phyloP scores from a whole-genome alignment of 2,888 invertebrate species.

The Tenthredo amoena region DNA sequence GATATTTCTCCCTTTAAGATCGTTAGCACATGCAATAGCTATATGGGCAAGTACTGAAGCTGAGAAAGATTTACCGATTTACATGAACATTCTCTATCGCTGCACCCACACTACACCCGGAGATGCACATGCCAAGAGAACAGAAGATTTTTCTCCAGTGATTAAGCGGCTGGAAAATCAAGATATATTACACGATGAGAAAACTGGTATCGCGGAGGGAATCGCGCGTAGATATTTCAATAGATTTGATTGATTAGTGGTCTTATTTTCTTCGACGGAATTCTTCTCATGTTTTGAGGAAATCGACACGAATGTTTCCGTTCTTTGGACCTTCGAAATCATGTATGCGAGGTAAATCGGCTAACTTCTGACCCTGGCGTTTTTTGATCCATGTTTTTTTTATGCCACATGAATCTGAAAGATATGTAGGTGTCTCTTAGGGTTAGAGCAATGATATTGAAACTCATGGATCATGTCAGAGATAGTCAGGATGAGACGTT shows the following conservation, averaged over 20 bases:
- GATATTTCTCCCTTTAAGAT: neutral
- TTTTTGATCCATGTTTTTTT: too few relatives aligned
- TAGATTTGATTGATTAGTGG: neutral
- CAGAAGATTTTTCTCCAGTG: neutral
- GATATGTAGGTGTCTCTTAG: too few relatives aligned
- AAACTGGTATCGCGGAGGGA: neutral
- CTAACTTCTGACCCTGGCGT: too few relatives aligned
- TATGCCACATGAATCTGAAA: too few relatives aligned
- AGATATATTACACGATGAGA: neutral
- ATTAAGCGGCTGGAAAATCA: constrained; percentile 3
- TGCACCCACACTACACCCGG: neutral
- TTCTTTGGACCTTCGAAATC: too few relatives aligned
- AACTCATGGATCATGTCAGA: too few relatives aligned
- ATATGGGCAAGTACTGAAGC: neutral
- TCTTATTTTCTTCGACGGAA: neutral
- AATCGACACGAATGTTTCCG: too few relatives aligned
- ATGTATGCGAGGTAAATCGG: too few relatives aligned
- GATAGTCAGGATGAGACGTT: too few relatives aligned
- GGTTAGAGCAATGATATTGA: too few relatives aligned
- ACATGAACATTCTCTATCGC: neutral
- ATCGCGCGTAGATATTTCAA: neutral
- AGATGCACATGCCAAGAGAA: neutral
- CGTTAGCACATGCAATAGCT: constrained; percentile 11
- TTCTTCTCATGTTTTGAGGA: too few relatives aligned
- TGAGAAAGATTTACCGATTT: constrained; percentile 26